phyloP scores from a whole-genome alignment of 2,888 invertebrate species.

The Ectemnius cavifrons region DNA sequence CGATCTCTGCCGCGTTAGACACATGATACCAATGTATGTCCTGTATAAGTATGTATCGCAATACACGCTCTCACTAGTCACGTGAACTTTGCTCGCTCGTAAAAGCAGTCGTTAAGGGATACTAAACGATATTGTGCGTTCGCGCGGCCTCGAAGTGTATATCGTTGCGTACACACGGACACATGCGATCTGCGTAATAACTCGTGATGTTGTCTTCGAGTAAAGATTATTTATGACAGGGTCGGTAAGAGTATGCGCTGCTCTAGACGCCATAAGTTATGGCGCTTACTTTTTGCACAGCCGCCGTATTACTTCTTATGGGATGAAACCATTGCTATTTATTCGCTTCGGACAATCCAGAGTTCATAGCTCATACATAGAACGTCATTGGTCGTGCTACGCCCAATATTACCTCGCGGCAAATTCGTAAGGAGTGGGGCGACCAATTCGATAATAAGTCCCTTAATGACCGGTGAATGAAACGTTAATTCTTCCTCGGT shows the following conservation, averaged over 20 bases:
- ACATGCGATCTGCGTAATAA: slow-evolving; percentile 35
- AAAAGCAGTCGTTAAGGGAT: slow-evolving; percentile 49
- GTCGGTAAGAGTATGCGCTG: slow-evolving; percentile 20
- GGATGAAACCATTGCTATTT: slow-evolving; percentile 38
- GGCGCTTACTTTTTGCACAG: slow-evolving; percentile 3
- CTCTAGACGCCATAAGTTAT: slow-evolving; percentile 7
- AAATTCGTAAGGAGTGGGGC: slow-evolving; percentile 49
- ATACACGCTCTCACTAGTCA: neutral
- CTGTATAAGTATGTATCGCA: slow-evolving; percentile 5
- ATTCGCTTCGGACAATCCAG: slow-evolving; percentile 43
- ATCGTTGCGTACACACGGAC: slow-evolving; percentile 21
- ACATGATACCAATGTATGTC: slow-evolving; percentile 3
- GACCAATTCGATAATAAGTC: slow-evolving; percentile 59
- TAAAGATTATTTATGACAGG: slow-evolving; percentile 54
- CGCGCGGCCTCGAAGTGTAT: slow-evolving; percentile 1
- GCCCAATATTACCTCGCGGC: slow-evolving; percentile 38
- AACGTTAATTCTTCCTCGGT: slow-evolving; percentile 64
- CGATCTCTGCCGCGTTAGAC: slow-evolving; percentile 24
- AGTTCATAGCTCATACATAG: slow-evolving; percentile 38
- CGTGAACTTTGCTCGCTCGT: slow-evolving; percentile 33
- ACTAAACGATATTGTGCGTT: slow-evolving; percentile 37
- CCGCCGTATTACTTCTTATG: slow-evolving; percentile 10
- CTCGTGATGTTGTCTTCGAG: slow-evolving; percentile 42
- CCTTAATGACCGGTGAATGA: slow-evolving; percentile 70
- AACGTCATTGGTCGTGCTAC: slow-evolving; percentile 51